phyloP scores from a whole-genome alignment of 1,140 invertebrate species.

The Tachypleus tridentatus region DNA sequence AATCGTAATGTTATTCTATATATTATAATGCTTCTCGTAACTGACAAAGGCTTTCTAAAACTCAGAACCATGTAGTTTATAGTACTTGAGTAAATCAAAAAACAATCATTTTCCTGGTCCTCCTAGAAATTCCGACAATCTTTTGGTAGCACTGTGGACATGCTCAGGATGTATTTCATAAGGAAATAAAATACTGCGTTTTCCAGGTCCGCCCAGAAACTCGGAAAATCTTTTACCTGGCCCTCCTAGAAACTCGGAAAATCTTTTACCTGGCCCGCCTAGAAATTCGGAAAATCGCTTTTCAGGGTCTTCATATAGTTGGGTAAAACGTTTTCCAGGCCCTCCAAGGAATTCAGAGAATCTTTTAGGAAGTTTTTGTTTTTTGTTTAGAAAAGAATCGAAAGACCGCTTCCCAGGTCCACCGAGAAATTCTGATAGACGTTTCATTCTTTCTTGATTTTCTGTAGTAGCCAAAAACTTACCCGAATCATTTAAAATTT shows the following conservation, averaged over 20 bases:
- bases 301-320: background rate
- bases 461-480: too few relatives aligned
- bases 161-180: constrained; percentile 5
- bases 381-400: too few relatives aligned
- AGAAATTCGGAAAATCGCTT: constrained; percentile 23
- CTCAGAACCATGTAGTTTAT: too few relatives aligned
- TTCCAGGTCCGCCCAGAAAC: constrained; percentile 25
- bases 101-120: constrained; percentile 18
- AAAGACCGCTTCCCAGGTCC: constrained; percentile 15
- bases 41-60: too few relatives aligned
- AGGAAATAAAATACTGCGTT: constrained; percentile 19
- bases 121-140: constrained; percentile 26
- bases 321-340: constrained; percentile 1
- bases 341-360: constrained; percentile 7
- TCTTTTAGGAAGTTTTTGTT: background rate
- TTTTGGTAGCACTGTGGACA: constrained; percentile 11
- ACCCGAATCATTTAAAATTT: too few relatives aligned
- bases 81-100: too few relatives aligned
- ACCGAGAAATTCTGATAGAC: constrained; percentile 23
- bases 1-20: too few relatives aligned
- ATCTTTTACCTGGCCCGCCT: constrained; percentile 24
- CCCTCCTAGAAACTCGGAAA: constrained; percentile 28
- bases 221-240: constrained; percentile 26
- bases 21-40: too few relatives aligned
- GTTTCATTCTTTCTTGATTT: constrained; percentile 7